Percentiles rank a stretch among this genome's conserved stretches.
These are phyloP conservation scores for Tetragnatha versicolor DNA, from an alignment of 1,140 invertebrate genomes.

Conservation along the genomic window DNA sequence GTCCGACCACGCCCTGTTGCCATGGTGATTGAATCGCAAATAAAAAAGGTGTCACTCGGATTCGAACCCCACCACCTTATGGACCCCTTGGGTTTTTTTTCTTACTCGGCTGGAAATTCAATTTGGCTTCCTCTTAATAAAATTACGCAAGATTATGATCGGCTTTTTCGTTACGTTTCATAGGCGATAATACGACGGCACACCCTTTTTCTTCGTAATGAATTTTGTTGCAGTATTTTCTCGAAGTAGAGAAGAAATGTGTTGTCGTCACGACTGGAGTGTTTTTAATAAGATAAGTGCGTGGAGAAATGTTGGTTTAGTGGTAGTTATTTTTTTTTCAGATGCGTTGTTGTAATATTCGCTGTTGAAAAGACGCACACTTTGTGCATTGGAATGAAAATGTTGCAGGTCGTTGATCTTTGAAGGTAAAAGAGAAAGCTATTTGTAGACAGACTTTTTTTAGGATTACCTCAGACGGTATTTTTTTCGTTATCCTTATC, in stretches of 20 bases:
- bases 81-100: neutral
- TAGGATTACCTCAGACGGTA: too few relatives aligned
- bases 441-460: too few relatives aligned
- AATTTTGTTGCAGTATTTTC: neutral
- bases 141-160: slow-evolving; percentile 47
- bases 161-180: neutral
- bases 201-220: slow-evolving; percentile 4
- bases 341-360: too few relatives aligned
- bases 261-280: too few relatives aligned
- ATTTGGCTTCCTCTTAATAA: slow-evolving; percentile 32
- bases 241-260: neutral
- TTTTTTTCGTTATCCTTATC: too few relatives aligned
- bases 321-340: too few relatives aligned
- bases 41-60: slow-evolving; percentile 30
- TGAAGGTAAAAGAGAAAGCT: too few relatives aligned
- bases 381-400: too few relatives aligned
- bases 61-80: slow-evolving; percentile 19
- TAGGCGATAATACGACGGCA: slow-evolving; percentile 27
- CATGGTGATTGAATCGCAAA: slow-evolving; percentile 19
- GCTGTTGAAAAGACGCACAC: too few relatives aligned
- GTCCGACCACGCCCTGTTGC: slow-evolving; percentile 34
- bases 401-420: too few relatives aligned
- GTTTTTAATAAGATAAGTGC: too few relatives aligned
- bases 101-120: neutral
- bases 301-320: too few relatives aligned